Evolutionary conservation across 2,888 invertebrate genomes (phyloP).

Genomic region (Tinea semifulvella): DNA sequence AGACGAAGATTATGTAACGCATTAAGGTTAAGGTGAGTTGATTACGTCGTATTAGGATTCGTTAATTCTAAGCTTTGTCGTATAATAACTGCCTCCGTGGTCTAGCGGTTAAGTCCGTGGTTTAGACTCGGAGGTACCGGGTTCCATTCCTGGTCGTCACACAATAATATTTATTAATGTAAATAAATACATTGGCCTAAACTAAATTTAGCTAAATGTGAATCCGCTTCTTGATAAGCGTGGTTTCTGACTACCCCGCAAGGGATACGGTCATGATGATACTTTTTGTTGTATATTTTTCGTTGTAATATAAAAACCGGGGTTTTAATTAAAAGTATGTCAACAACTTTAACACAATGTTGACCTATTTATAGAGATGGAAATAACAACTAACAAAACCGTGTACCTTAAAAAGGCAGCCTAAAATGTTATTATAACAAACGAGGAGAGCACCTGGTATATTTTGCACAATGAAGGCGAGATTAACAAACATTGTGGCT

Average conservation of each 20-base stretch:
- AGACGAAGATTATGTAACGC: constrained; percentile 11
- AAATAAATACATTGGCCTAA: too few relatives aligned
- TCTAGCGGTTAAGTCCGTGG: too few relatives aligned
- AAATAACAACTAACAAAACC: constrained; percentile 12
- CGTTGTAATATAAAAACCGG: not conserved
- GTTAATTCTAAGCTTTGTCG: not conserved
- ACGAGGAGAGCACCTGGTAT: constrained; percentile 25
- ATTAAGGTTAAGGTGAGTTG: constrained; percentile 11
- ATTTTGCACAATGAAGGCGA: constrained; percentile 52
- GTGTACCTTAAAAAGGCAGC: constrained; percentile 4
- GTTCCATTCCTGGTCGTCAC: too few relatives aligned
- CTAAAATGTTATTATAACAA: constrained; percentile 14
- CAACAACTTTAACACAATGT: constrained; percentile 3
- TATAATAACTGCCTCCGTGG: too few relatives aligned
- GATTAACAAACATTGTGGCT: constrained; percentile 55
- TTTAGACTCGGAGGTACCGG: too few relatives aligned
- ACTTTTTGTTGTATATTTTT: too few relatives aligned
- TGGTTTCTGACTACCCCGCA: too few relatives aligned
- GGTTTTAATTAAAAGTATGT: not conserved
- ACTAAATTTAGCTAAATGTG: too few relatives aligned
- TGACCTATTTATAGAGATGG: not conserved
- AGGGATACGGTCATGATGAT: too few relatives aligned
- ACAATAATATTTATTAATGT: too few relatives aligned
- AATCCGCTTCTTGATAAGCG: too few relatives aligned
- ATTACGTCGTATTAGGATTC: not conserved